A percentile compares a stretch with the other conserved stretches of the same genome.
Evolutionary conservation across 2,888 invertebrate species (phyloP).

Genomic region (Cepaea hortensis): DNA sequence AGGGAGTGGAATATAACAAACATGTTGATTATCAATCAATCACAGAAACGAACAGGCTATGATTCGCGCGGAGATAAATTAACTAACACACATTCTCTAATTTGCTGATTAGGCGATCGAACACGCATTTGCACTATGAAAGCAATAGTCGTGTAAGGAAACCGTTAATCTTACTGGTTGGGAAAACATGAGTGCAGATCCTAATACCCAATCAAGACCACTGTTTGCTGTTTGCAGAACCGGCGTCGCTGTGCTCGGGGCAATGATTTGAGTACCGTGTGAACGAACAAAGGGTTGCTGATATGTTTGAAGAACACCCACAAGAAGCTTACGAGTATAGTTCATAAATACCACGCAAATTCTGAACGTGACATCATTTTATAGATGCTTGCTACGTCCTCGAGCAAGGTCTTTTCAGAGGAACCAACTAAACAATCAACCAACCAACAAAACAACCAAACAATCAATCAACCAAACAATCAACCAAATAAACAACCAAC

Average conservation of each 20-base stretch:
- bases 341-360: not conserved
- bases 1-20: not conserved
- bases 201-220: constrained; percentile 2
- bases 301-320: not conserved
- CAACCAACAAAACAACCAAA: no score
- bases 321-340: not conserved
- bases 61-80: constrained; percentile 13
- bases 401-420: no score
- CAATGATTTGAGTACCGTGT: no score
- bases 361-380: no score
- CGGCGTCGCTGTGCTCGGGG: no score
- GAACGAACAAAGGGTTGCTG: not conserved
- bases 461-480: no score
- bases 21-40: not conserved
- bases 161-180: not conserved
- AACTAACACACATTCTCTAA: not conserved
- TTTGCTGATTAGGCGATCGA: not conserved
- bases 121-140: constrained; percentile 21
- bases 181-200: not conserved
- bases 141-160: not conserved
- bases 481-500: no score
- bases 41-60: not conserved
- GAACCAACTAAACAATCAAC: no score
- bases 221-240: not conserved
- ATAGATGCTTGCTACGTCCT: no score